A percentile compares a stretch with the other conserved stretches of the same genome.
Evolutionary conservation across 2,113 vertebrate genomes (phyloP).

Genomic region (Spermophilus dauricus): DNA sequence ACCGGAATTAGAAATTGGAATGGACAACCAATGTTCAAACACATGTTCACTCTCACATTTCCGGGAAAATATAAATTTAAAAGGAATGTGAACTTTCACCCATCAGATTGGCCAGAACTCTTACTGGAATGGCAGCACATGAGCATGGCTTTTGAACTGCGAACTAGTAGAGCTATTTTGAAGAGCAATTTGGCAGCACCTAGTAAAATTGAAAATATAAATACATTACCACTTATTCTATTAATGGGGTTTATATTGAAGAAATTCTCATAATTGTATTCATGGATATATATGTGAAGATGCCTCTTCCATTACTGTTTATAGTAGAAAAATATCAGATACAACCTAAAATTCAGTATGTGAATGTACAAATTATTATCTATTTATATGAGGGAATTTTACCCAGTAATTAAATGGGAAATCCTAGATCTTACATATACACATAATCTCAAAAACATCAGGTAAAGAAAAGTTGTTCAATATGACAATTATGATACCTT

Average conservation of each 20-base stretch:
- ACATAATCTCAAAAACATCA: neutral
- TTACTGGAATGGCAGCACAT: neutral
- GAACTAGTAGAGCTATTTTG: slow-evolving; percentile 6
- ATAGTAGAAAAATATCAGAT: neutral
- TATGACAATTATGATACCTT: neutral
- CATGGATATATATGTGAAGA: neutral
- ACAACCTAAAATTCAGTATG: neutral
- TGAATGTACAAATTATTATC: neutral
- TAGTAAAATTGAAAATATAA: slow-evolving; percentile 18
- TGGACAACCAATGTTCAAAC: neutral
- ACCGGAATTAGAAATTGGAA: neutral
- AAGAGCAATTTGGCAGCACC: neutral
- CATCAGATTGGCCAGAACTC: neutral
- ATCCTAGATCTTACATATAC: neutral
- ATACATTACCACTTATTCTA: neutral
- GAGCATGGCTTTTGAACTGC: neutral
- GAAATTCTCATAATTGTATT: neutral
- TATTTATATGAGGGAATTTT: neutral
- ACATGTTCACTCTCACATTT: neutral
- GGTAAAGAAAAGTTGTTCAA: neutral
- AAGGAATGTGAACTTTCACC: neutral
- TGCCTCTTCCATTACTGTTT: neutral
- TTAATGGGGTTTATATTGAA: neutral
- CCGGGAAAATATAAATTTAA: neutral
- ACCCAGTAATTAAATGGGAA: neutral